Percentiles rank a stretch among this genome's conserved stretches.
These are phyloP conservation scores for Lucinisca nassula DNA, from an alignment of 2,888 invertebrate genomes.

Conservation along the genomic window DNA sequence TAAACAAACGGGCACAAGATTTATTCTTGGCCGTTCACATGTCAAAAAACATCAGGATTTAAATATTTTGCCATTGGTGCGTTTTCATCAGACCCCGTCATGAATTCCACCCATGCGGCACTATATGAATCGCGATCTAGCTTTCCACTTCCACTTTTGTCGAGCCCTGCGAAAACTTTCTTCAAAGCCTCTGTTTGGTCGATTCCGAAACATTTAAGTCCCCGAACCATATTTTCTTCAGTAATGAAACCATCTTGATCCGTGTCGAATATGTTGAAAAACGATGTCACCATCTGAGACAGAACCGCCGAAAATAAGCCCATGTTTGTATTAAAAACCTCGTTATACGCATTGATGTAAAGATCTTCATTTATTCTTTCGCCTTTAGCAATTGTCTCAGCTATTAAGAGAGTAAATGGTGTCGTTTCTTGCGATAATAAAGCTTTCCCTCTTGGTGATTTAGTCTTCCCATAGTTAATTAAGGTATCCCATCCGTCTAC, in stretches of 20 bases:
- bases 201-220: slow-evolving; percentile 78
- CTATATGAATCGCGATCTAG: slow-evolving; percentile 80
- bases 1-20: no score
- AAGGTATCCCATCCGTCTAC: slow-evolving; percentile 76
- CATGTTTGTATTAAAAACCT: slow-evolving; percentile 69
- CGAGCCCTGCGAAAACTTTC: slow-evolving; percentile 78
- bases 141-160: slow-evolving; percentile 74
- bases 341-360: slow-evolving; percentile 72
- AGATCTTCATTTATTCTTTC: slow-evolving; percentile 75
- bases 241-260: slow-evolving; percentile 74
- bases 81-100: slow-evolving; percentile 74
- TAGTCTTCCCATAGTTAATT: slow-evolving; percentile 42
- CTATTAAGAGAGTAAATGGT: slow-evolving; percentile 67
- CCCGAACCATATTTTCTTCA: slow-evolving; percentile 72
- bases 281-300: slow-evolving; percentile 72
- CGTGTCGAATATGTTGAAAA: slow-evolving; percentile 78
- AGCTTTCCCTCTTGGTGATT: slow-evolving; percentile 36
- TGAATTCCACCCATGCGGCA: slow-evolving; percentile 81
- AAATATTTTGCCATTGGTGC: slow-evolving; percentile 65
- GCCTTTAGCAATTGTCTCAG: slow-evolving; percentile 67
- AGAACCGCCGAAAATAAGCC: slow-evolving; percentile 70
- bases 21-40: no score
- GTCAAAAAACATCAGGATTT: no score
- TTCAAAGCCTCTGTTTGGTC: slow-evolving; percentile 67
- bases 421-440: slow-evolving; percentile 44